Percentiles rank a stretch among this genome's conserved stretches.
Conservation (phyloP, 2,113 vertebrate genomes). For the Mastomys natalensis region DNA sequence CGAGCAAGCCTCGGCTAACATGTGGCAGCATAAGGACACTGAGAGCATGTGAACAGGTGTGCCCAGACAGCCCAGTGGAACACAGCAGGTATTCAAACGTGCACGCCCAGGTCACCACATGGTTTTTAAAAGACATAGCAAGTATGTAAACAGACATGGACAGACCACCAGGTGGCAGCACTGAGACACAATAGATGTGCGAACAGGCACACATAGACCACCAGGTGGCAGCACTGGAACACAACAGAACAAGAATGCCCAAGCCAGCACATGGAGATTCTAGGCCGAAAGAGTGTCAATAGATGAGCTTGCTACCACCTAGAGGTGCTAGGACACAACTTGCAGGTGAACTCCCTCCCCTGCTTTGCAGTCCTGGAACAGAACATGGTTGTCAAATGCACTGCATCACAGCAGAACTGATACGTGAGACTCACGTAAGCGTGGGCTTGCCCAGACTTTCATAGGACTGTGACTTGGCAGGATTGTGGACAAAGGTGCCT, state of each 20-base stretch:
- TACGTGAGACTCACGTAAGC: neutral
- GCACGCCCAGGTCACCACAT: neutral
- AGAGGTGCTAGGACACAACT: neutral
- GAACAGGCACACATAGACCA: neutral
- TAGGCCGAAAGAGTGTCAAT: neutral
- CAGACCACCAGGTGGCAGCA: neutral
- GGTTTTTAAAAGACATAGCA: neutral
- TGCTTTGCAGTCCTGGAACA: neutral
- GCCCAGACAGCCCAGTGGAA: neutral
- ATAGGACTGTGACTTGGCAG: neutral
- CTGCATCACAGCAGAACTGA: neutral
- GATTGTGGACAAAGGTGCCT: neutral
- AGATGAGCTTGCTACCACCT: neutral
- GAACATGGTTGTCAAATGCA: neutral
- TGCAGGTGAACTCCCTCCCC: neutral
- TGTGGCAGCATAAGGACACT: neutral
- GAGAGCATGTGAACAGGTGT: neutral
- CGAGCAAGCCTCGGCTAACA: neutral
- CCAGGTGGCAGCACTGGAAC: neutral
- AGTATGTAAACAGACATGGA: neutral
- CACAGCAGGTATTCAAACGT: neutral
- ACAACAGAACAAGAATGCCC: neutral
- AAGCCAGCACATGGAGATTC: neutral
- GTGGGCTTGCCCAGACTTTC: neutral
- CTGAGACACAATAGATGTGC: neutral